Percentiles rank a stretch among this genome's conserved stretches.
These are phyloP conservation scores for Myotis brandtii DNA, from an alignment of 2,113 vertebrate species.

Conservation along the genomic window DNA sequence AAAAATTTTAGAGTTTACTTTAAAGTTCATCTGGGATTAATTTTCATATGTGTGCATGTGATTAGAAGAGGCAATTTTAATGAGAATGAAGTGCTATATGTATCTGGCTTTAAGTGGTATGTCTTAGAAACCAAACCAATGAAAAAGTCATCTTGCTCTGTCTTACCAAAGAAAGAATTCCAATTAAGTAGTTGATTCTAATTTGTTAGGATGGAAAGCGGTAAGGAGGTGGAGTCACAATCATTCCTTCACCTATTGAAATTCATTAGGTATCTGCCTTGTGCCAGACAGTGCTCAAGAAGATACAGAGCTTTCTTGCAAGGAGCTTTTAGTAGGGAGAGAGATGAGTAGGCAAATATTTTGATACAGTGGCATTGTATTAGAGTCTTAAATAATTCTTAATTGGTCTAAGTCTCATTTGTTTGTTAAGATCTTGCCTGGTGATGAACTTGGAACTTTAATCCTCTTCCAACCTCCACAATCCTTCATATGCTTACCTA, in stretches of 20 bases:
- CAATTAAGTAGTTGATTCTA: slow-evolving; percentile 44
- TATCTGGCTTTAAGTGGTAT: slow-evolving; percentile 17
- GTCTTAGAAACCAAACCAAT: slow-evolving; percentile 31
- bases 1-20: slow-evolving; percentile 20
- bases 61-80: slow-evolving; percentile 49
- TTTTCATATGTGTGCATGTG: slow-evolving; percentile 34
- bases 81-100: slow-evolving; percentile 33
- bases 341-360: slow-evolving; percentile 44
- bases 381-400: slow-evolving; percentile 65
- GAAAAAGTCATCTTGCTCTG: slow-evolving; percentile 39
- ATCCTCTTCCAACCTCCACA: slow-evolving; percentile 54
- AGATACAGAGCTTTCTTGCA: slow-evolving; percentile 43
- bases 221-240: slow-evolving; percentile 45
- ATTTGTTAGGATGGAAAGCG: slow-evolving; percentile 4
- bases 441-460: slow-evolving; percentile 71
- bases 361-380: slow-evolving; percentile 42
- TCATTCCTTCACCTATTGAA: slow-evolving; percentile 25
- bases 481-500: slow-evolving; percentile 62
- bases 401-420: slow-evolving; percentile 54
- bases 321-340: slow-evolving; percentile 47
- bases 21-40: slow-evolving; percentile 4
- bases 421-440: slow-evolving; percentile 50
- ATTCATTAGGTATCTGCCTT: slow-evolving; percentile 30
- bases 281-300: background rate
- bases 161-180: slow-evolving; percentile 46